Base-by-base conservation (phyloP, 1,140 invertebrate genomes). In the Babylonia areolata region DNA sequence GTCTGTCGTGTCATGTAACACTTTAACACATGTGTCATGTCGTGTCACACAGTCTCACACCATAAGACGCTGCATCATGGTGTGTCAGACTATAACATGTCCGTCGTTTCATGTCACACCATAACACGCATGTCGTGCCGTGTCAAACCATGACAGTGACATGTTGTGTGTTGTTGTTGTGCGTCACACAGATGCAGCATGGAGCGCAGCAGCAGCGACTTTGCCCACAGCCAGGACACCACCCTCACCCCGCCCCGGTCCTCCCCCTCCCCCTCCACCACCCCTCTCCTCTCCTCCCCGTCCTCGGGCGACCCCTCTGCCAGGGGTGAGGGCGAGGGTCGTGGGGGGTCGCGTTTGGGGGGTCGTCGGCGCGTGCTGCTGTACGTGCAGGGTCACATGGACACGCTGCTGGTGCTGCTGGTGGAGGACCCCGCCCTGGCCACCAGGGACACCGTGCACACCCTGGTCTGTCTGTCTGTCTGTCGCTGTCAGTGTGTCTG, bases 321-420 rank as follows among this genome's bases (percentile, higher is more conserved):
- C 37, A 37, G 89, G 64, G 82, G 86, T 20, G 84, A 9, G 75
- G 75, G 35, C 20, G 20, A 28, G 5, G 75, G 35, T 23, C 31
- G 1, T 87, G 86, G 87, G 71, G 31, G 28, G 83, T 87, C 28
- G 79, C 54, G 17, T 37, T 46, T 54, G 85, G 89, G 71, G 84
- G 87, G 28, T 81, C 89, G 35, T 23, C 84, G 58, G 86, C 87
- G 31, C 54, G 91, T 81, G 86, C 84, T 39, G 82, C 81, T 93
- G 77, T 92, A 92, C 85, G 84, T 90, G 51, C 91, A 92, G 85
- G 89, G 91, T 78, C 91, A 91, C 64, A 89, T 91, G 69, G 91
- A 92, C 80, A 91, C 90, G 37, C 86, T 91, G 71, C 78, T 91
- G 15, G 77, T 92, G 46, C 46, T 92, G 37, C 82, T 92, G 46